Evolutionary conservation across 2,797 vertebrate species (phyloP).

Genomic region (Discoglossus pictus): DNA sequence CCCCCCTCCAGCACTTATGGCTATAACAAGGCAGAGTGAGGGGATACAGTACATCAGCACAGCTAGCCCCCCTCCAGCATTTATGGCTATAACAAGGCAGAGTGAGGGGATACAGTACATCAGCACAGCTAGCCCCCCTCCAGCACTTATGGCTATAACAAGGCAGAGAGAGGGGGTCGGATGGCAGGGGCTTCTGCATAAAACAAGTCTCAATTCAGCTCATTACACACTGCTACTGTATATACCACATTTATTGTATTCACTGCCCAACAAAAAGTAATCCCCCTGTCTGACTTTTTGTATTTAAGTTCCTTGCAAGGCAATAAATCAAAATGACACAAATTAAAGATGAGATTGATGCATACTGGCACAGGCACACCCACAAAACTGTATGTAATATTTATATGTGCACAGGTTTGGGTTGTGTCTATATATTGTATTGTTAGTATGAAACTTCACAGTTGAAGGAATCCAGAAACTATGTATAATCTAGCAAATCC

Average conservation of each 20-base stretch:
- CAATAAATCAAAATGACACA: too few relatives aligned
- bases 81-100: too few relatives aligned
- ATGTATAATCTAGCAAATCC: too few relatives aligned
- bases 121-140: not conserved
- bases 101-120: not conserved
- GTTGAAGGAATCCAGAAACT: too few relatives aligned
- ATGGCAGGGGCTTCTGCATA: not conserved
- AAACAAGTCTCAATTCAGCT: conserved; percentile 5
- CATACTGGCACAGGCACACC: conserved; percentile 31
- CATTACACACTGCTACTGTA: conserved; percentile 1
- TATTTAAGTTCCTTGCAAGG: not conserved
- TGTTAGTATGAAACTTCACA: too few relatives aligned
- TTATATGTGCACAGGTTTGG: too few relatives aligned
- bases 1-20: conserved; percentile 1
- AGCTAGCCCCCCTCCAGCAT: not conserved
- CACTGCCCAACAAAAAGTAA: too few relatives aligned
- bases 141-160: conserved; percentile 8
- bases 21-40: conserved; percentile 13
- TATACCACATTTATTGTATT: not conserved
- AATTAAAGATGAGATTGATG: too few relatives aligned
- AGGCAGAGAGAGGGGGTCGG: conserved; percentile 23
- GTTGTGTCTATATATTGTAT: too few relatives aligned
- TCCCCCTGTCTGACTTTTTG: not conserved
- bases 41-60: not conserved
- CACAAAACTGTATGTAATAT: conserved; percentile 7